These are phyloP conservation scores for Saccostrea glomerata DNA, from an alignment of 1,140 invertebrate genomes.

Conservation along the genomic window DNA sequence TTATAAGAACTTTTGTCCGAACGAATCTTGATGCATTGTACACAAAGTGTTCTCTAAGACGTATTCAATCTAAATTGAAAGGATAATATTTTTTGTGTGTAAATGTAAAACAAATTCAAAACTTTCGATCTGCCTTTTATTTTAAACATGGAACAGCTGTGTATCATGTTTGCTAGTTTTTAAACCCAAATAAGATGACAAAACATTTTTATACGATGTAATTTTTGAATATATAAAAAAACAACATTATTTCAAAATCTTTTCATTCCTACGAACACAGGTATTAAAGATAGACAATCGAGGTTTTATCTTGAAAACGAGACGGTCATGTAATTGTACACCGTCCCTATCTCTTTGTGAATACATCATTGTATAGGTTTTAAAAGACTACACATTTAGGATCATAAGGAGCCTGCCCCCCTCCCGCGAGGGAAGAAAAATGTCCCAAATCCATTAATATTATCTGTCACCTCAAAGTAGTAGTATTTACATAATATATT, in stretches of 20 bases:
- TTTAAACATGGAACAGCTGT: not conserved
- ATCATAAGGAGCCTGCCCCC: not conserved
- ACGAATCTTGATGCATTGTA: not conserved
- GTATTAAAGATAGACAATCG: not conserved
- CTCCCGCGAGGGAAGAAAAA: not conserved
- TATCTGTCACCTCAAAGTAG: not conserved
- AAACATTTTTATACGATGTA: not conserved
- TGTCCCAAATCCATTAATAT: not conserved
- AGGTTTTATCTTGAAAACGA: not conserved
- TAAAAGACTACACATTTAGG: not conserved
- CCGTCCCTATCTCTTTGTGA: not conserved
- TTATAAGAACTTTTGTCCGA: not conserved
- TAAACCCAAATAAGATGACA: not conserved
- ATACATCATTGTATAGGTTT: not conserved
- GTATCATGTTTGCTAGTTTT: not conserved
- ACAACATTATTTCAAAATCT: not conserved
- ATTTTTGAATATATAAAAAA: not conserved
- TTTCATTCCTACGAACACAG: not conserved
- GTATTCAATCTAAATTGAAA: not conserved
- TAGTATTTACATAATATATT: not conserved
- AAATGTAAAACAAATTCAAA: not conserved
- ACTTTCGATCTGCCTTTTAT: not conserved
- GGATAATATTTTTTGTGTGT: not conserved
- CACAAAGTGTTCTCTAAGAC: not conserved
- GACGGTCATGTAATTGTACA: not conserved